A percentile compares a stretch with the other conserved stretches of the same genome.
These are phyloP conservation scores for Branchipolynoe longqiensis DNA, from an alignment of 2,888 invertebrate genomes.

Conservation along the genomic window DNA sequence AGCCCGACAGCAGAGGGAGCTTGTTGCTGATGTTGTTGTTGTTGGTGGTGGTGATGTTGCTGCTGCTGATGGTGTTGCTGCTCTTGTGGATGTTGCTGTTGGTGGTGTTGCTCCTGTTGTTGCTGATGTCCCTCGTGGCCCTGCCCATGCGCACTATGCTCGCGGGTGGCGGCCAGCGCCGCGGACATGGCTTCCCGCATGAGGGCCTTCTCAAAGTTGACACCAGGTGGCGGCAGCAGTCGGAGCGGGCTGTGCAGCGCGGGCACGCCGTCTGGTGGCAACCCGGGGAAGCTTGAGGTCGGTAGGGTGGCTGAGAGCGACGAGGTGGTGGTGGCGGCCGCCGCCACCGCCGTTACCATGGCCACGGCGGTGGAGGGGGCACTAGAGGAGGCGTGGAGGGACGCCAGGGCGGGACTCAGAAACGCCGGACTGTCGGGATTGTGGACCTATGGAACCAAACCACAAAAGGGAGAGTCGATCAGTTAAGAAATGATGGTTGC, in stretches of 20 bases:
- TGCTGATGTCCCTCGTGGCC: slow-evolving; percentile 2
- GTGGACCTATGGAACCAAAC: slow-evolving; percentile 61
- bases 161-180: slow-evolving; percentile 35
- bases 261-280: slow-evolving; percentile 44
- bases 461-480: slow-evolving; percentile 44
- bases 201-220: slow-evolving; percentile 32
- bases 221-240: slow-evolving; percentile 1
- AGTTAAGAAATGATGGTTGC: no score
- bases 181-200: slow-evolving; percentile 46
- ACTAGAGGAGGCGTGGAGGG: slow-evolving; percentile 21
- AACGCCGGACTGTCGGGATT: slow-evolving; percentile 27
- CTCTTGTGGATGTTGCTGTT: not conserved
- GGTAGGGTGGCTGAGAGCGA: slow-evolving; percentile 1
- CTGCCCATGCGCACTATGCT: no score
- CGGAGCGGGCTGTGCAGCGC: not conserved
- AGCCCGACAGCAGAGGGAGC: not conserved
- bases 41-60: not conserved
- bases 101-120: not conserved
- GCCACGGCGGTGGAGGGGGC: slow-evolving; percentile 28
- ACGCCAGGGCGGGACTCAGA: not conserved
- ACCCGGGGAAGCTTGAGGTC: not conserved
- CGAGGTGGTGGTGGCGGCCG: not conserved
- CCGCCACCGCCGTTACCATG: slow-evolving; percentile 45
- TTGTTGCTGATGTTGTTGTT: not conserved
- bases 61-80: not conserved